These are phyloP conservation scores for Meandrina meandrites DNA, from an alignment of 92 coral and sea anemone species.

Conservation along the genomic window DNA sequence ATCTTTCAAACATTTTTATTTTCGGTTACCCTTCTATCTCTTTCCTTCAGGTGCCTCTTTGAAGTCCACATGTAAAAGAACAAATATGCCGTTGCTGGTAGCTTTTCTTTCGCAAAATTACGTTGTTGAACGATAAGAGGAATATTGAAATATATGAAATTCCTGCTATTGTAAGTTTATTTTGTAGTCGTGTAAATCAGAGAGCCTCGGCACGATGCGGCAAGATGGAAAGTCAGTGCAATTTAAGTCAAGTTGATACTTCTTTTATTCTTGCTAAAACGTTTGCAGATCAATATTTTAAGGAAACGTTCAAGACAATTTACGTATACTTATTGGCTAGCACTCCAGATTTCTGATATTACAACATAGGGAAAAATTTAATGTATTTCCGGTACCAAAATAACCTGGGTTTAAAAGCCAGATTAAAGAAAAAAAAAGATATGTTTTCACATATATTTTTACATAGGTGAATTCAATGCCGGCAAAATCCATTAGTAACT, in stretches of 20 bases:
- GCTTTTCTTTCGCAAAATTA: not conserved
- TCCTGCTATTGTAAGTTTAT: not conserved
- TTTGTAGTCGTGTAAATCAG: no score
- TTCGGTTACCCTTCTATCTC: not conserved
- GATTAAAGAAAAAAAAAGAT: not conserved
- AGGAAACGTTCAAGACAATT: not conserved
- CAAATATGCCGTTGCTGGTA: not conserved
- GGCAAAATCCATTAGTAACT: not conserved
- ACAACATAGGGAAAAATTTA: not conserved
- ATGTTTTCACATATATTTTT: not conserved
- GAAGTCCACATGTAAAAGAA: not conserved
- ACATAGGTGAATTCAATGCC: not conserved
- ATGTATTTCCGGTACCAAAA: conserved; percentile 7
- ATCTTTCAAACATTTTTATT: not conserved
- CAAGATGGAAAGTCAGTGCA: not conserved
- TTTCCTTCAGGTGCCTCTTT: not conserved
- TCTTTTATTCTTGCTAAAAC: not conserved
- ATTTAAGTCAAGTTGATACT: not conserved
- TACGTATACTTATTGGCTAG: not conserved
- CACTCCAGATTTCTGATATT: not conserved
- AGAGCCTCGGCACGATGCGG: no score
- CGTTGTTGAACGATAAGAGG: no score
- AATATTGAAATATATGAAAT: not conserved
- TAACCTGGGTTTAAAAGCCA: not conserved
- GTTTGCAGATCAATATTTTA: not conserved